A percentile compares a stretch with the other conserved stretches of the same genome.
Evolutionary conservation across 2,797 vertebrate species (phyloP).

Genomic region (Pempheris klunzingeri): DNA sequence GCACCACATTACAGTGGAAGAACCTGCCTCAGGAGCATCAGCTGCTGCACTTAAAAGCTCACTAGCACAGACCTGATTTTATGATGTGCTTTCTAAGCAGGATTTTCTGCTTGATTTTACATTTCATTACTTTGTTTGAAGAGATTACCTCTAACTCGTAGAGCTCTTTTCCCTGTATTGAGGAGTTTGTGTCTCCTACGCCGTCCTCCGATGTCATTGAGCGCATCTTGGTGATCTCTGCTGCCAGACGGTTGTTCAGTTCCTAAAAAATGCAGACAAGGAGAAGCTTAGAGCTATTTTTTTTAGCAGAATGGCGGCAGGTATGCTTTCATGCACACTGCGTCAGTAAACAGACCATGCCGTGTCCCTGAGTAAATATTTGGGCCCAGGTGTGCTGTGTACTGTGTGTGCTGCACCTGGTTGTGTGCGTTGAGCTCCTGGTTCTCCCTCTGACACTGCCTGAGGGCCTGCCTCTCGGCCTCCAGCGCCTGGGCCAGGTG

Average conservation of each 20-base stretch:
- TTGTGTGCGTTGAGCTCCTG: slow-evolving; percentile 91
- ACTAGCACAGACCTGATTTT: slow-evolving; percentile 14
- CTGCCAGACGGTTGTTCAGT: slow-evolving; percentile 88
- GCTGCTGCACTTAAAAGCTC: neutral
- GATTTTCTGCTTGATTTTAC: neutral
- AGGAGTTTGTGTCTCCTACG: slow-evolving; percentile 66
- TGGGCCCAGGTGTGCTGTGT: neutral
- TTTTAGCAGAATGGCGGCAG: fast-evolving
- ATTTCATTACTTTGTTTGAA: neutral
- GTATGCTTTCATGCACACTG: neutral
- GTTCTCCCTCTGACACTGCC: slow-evolving; percentile 90
- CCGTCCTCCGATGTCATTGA: slow-evolving; percentile 86
- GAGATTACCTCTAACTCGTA: slow-evolving; percentile 86
- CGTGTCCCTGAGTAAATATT: neutral
- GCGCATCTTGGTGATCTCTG: slow-evolving; percentile 89
- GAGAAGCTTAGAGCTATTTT: neutral
- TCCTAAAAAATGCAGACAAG: slow-evolving; percentile 72
- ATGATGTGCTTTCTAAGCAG: neutral
- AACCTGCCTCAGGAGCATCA: slow-evolving; percentile 6
- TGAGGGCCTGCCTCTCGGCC: slow-evolving; percentile 89
- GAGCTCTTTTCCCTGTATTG: slow-evolving; percentile 87
- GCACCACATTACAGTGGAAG: neutral
- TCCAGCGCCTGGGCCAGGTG: slow-evolving; percentile 89
- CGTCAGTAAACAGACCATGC: neutral
- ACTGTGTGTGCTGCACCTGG: slow-evolving; percentile 78